Conservation (phyloP, 2,797 vertebrate genomes). For the Ceryle rudis region DNA sequence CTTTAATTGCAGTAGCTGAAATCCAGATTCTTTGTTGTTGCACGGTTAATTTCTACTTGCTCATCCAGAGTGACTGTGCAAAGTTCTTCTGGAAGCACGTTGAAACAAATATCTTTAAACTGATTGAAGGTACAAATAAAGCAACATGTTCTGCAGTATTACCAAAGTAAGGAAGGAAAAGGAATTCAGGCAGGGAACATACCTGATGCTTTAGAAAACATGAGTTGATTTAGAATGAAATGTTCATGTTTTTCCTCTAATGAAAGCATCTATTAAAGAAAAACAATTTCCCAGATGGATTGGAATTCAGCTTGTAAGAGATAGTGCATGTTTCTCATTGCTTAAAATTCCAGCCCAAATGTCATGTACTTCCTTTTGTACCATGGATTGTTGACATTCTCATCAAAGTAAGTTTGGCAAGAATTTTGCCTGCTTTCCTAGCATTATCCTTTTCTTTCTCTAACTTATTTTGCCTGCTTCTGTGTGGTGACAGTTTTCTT, state of each 20-base stretch:
- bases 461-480: not conserved
- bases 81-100: not conserved
- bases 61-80: not conserved
- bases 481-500: not conserved
- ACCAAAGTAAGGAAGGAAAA: not conserved
- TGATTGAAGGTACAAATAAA: slow-evolving; percentile 1
- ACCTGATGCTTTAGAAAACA: not conserved
- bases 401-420: not conserved
- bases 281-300: not conserved
- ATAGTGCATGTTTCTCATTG: not conserved
- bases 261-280: not conserved
- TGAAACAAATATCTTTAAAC: not conserved
- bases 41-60: not conserved
- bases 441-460: not conserved
- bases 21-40: not conserved
- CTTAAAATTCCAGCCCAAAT: not conserved
- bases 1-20: not conserved
- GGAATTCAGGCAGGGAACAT: not conserved
- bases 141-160: not conserved
- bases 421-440: not conserved
- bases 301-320: not conserved
- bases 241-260: not conserved
- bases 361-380: not conserved
- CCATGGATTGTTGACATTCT: not conserved
- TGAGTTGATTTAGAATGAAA: not conserved